Evolutionary conservation across 2,113 vertebrate genomes (phyloP), one percentile per base, ranked within the genome.

Genomic region (Lampris incognitus): DNA sequence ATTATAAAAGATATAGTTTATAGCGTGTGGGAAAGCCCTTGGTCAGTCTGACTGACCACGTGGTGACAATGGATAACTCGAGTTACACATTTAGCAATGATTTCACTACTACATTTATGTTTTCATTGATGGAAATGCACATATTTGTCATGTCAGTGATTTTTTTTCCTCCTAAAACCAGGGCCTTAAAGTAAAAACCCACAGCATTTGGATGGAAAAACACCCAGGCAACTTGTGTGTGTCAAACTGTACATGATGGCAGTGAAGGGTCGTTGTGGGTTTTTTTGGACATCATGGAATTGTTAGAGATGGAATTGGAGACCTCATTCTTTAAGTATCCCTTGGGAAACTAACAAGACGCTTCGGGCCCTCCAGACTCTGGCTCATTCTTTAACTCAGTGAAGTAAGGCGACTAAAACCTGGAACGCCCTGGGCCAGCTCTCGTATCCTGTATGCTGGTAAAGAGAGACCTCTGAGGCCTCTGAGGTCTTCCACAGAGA

Each of bases 281-380:
- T 60, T 74, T 80, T 66, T 80, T 85, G 79, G 55, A 67, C 62
- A 60, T 71, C 69, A 75, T 81, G 68, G 79, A 78, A 87, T 81
- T 72, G 36, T 44, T 62, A 54, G 77, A 39, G 11, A 50, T 48
- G 2, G 56, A 62, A 85, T 84, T 86, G 71, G 64, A 76, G 73
- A 66, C 65, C 64, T 62, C 72, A 85, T 90, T 86, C 66, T 71
- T 74, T 42, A 37, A 57, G 67, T 39, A 86, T 85, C 83, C 69
- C 36, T 54, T 60, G 67, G 70, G 75, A 78, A 89, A 87, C 83
- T 36, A 83, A 42, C 57, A 66, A 85, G 88, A 83, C 73, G 87
- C 48, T 58, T 46, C 49, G 52, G 39, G 57, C 41, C 41, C 54
- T 51, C 54, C 41, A 7, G 55, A 8, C 54, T 5, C 4, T 6